Evolutionary conservation across 2,113 vertebrate species (phyloP).

Genomic region (Hystrix brachyura): DNA sequence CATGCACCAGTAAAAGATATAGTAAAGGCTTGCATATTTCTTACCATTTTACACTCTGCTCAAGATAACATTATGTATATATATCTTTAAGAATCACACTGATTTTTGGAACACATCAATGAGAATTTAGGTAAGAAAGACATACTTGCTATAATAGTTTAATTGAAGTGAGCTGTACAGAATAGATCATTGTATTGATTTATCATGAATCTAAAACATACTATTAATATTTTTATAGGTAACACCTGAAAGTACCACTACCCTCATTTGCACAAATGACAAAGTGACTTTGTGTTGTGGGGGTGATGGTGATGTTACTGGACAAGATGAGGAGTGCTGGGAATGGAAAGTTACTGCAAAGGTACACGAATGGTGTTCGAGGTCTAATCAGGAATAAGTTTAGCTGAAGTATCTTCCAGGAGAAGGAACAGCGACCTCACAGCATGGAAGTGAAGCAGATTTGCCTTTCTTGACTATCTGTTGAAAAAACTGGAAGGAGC

Average conservation of each 20-base stretch:
- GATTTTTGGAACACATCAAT: not conserved
- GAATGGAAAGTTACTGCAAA: not conserved
- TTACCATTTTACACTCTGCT: not conserved
- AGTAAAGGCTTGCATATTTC: not conserved
- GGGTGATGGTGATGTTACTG: not conserved
- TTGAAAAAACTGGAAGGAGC: not conserved
- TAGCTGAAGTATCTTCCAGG: not conserved
- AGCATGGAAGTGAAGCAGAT: not conserved
- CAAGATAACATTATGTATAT: not conserved
- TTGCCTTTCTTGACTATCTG: not conserved
- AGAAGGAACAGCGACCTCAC: not conserved
- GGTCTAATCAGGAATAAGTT: not conserved
- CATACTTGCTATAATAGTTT: not conserved
- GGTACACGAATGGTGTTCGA: not conserved
- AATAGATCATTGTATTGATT: not conserved
- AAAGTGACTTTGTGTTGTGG: not conserved
- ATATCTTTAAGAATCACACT: not conserved
- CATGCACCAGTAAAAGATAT: not conserved
- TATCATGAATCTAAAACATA: not conserved
- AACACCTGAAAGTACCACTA: not conserved
- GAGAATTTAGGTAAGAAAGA: not conserved
- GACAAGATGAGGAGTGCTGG: not conserved
- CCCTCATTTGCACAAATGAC: not conserved
- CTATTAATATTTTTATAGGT: not conserved
- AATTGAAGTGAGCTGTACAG: not conserved